Percentiles rank a stretch among this genome's conserved stretches.
These are phyloP conservation scores for Dallia pectoralis DNA, from an alignment of 2,797 vertebrate genomes.

Conservation along the genomic window DNA sequence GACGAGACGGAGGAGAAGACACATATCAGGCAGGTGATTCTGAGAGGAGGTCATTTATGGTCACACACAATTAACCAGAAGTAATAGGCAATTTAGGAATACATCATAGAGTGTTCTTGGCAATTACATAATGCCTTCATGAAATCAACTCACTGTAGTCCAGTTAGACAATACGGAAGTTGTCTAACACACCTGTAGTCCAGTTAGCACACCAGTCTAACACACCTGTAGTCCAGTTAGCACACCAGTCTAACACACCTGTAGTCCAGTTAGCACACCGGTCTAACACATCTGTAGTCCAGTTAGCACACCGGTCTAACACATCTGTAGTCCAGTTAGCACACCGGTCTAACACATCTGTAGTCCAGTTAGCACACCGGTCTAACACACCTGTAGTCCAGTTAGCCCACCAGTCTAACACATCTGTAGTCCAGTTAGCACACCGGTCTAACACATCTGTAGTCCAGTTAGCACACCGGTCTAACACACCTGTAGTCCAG, in stretches of 20 bases:
- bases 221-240: not conserved
- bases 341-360: too few species aligned
- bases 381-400: not conserved
- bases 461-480: too few species aligned
- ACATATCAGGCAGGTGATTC: conserved; percentile 1
- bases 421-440: not conserved
- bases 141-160: not conserved
- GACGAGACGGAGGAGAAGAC: conserved; percentile 1
- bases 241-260: not conserved
- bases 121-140: not conserved
- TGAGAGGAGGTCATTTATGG: not conserved
- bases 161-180: not conserved
- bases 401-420: too few species aligned
- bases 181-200: not conserved
- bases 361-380: not conserved
- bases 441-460: not conserved
- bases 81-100: conserved; percentile 1
- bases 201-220: too few species aligned
- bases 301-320: not conserved
- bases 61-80: not conserved
- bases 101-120: not conserved
- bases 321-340: too few species aligned
- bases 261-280: too few species aligned
- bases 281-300: too few species aligned
- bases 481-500: not conserved